Evolutionary conservation across 2,113 vertebrate genomes (phyloP).

Genomic region (Brachyhypopomus occidentalis): DNA sequence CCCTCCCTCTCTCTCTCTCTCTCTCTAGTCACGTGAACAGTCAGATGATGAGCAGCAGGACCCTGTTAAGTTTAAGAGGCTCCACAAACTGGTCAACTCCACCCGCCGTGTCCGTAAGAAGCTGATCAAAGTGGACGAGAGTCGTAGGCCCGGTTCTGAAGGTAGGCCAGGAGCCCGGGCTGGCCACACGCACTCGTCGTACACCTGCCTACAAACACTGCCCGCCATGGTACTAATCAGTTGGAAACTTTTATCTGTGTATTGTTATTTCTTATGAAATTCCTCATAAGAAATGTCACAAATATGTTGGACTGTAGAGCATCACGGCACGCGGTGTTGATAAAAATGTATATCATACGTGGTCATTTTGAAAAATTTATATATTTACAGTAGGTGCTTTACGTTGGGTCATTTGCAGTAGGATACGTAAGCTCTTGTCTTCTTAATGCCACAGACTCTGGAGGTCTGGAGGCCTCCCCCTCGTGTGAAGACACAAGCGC

Average conservation of each 20-base stretch:
- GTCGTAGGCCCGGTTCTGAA: slow-evolving; percentile 88
- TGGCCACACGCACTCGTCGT: too few relatives aligned
- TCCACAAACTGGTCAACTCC: slow-evolving; percentile 98
- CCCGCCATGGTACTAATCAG: too few relatives aligned
- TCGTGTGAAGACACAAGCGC: slow-evolving; percentile 84
- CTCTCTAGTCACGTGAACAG: slow-evolving; percentile 90
- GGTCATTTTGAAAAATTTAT: too few relatives aligned
- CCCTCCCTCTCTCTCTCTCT: slow-evolving; percentile 52
- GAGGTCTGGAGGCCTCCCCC: slow-evolving; percentile 77
- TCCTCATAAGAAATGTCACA: too few relatives aligned
- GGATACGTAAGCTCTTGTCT: neutral
- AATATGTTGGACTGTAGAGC: too few relatives aligned
- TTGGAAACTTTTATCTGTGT: too few relatives aligned
- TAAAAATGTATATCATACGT: too few relatives aligned
- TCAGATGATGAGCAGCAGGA: slow-evolving; percentile 97
- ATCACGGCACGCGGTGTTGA: too few relatives aligned
- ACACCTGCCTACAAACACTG: too few relatives aligned
- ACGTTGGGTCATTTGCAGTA: neutral
- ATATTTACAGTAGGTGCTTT: neutral
- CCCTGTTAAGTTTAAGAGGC: slow-evolving; percentile 94
- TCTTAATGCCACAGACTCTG: slow-evolving; percentile 70
- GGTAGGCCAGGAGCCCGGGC: slow-evolving; percentile 71
- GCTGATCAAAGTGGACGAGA: slow-evolving; percentile 95
- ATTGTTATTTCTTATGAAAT: too few relatives aligned
- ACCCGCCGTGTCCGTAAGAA: slow-evolving; percentile 95